A percentile compares a stretch with the other conserved stretches of the same genome.
Evolutionary conservation across 2,888 invertebrate species (phyloP).

Genomic region (Apoda limacodes): DNA sequence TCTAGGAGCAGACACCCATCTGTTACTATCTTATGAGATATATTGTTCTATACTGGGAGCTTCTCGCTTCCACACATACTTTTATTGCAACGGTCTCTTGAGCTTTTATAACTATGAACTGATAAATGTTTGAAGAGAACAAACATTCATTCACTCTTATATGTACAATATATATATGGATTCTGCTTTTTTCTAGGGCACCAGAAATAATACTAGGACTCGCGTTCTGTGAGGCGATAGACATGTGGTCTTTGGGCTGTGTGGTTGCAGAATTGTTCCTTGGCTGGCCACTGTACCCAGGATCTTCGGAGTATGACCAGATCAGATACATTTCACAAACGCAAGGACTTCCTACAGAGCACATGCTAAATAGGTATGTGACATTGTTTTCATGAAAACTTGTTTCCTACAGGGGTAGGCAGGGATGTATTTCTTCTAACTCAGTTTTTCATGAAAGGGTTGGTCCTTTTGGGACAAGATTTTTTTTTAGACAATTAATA

Average conservation of each 20-base stretch:
- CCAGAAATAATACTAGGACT: constrained; percentile 97
- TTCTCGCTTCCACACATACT: no score
- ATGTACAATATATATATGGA: background rate
- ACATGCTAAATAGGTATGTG: constrained; percentile 98
- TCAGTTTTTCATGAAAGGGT: no score
- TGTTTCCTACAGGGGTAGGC: no score
- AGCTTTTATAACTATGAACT: no score
- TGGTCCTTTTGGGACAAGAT: no score
- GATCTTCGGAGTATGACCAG: constrained; percentile 99
- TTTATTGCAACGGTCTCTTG: no score
- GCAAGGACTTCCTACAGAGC: constrained; percentile 96
- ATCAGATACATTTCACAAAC: constrained; percentile 97
- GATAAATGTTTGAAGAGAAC: background rate
- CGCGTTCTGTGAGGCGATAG: constrained; percentile 99
- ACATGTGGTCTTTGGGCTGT: constrained; percentile 99
- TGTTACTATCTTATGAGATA: no score
- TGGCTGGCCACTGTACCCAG: constrained; percentile 99
- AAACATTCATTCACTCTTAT: background rate
- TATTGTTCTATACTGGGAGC: no score
- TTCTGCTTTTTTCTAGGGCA: constrained; percentile 78
- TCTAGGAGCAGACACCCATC: no score
- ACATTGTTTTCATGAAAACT: no score
- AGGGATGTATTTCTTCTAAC: no score
- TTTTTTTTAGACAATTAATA: no score
- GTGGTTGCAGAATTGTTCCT: constrained; percentile 99